Conservation (phyloP, 2,113 vertebrate genomes). For the Taurulus bubalis region DNA sequence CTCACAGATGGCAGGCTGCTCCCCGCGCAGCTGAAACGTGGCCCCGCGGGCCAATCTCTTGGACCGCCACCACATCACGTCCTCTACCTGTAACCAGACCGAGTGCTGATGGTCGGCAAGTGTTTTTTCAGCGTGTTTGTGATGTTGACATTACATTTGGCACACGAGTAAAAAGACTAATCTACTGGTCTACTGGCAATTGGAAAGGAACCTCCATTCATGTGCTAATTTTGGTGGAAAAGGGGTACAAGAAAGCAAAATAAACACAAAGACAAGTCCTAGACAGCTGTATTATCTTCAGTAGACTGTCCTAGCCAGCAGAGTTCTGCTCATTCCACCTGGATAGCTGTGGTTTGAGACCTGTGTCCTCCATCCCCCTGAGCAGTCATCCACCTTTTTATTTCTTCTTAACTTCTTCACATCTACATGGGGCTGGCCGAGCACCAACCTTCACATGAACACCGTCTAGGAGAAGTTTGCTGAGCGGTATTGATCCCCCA, state of each 20-base stretch:
- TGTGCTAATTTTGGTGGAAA: too few species aligned
- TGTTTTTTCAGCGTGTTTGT: too few species aligned
- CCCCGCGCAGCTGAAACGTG: neutral
- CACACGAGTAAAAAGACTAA: too few species aligned
- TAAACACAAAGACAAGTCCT: neutral
- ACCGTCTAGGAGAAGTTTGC: neutral
- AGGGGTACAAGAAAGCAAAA: neutral
- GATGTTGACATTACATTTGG: too few species aligned
- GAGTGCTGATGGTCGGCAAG: slow-evolving; percentile 41
- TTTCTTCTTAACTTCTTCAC: too few species aligned
- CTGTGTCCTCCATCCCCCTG: too few species aligned
- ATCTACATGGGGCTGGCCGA: too few species aligned
- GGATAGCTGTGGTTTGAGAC: neutral
- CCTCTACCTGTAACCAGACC: slow-evolving; percentile 24
- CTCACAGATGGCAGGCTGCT: slow-evolving; percentile 17
- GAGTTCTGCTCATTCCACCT: neutral
- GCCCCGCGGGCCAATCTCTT: neutral
- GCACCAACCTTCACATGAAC: too few species aligned
- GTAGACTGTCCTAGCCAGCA: too few species aligned
- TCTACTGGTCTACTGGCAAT: too few species aligned
- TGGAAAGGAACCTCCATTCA: too few species aligned
- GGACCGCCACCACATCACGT: slow-evolving; percentile 17
- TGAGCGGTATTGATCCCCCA: neutral
- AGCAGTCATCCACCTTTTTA: too few species aligned
- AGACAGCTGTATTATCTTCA: neutral